Evolutionary conservation across 1,140 invertebrate species (phyloP).

Genomic region (Notospermus geniculatus): DNA sequence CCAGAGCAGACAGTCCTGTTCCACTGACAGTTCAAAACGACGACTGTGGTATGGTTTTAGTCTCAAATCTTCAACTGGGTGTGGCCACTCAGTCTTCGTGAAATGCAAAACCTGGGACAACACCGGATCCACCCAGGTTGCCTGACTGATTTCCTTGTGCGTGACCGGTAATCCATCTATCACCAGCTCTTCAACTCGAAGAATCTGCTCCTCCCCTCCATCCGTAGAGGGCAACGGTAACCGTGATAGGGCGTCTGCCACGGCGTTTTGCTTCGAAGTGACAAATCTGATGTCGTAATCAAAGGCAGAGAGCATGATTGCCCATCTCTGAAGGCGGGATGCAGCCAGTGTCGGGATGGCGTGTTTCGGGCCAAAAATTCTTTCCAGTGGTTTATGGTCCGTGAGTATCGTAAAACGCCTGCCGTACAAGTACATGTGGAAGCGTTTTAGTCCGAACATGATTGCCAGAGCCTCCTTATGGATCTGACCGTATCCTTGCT

Average conservation of each 20-base stretch:
- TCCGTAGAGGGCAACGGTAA: constrained; percentile 22
- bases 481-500: constrained; percentile 52
- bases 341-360: constrained; percentile 31
- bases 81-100: background rate
- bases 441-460: constrained; percentile 58
- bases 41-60: constrained; percentile 6
- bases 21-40: constrained; percentile 9
- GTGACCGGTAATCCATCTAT: background rate
- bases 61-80: background rate
- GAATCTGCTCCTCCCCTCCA: background rate
- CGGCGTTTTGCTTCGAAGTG: constrained; percentile 28
- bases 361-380: constrained; percentile 25
- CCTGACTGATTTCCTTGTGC: background rate
- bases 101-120: constrained; percentile 1
- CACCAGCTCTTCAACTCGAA: background rate
- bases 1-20: constrained; percentile 20
- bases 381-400: constrained; percentile 44
- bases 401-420: constrained; percentile 31
- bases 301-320: constrained; percentile 43
- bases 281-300: constrained; percentile 45
- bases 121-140: background rate
- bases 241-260: constrained; percentile 38
- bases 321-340: constrained; percentile 40
- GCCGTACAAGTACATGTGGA: constrained; percentile 57
- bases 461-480: constrained; percentile 57